Evolutionary conservation across 1,140 invertebrate genomes (phyloP), one percentile per base, ranked within the genome.

Genomic region (Hylyphantes graminicola): DNA sequence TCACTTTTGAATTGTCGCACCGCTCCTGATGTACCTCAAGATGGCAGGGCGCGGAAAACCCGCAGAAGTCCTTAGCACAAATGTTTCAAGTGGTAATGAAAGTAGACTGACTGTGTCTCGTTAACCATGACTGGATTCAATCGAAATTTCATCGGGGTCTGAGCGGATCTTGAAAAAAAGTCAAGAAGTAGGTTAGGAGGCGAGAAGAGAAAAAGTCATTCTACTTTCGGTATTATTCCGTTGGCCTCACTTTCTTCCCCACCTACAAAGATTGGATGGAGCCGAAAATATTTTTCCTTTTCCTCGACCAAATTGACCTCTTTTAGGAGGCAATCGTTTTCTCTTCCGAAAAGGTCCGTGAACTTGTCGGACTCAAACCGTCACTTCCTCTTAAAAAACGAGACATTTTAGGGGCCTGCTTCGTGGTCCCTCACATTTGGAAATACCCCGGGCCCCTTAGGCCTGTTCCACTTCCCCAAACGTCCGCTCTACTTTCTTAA

Each of bases 251-350:
- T 81, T 81, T 73, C 65, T 48, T 50, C 78, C 68, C 64, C 78
- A 80, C 77, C 77, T 80, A 80, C 77, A 80, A 13, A 67, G 35
- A 35, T 35, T 59, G 77, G 64, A 65, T 68, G 48, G 68, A 72
- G 61, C 78, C 68, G 63, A 81, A 81, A 81, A 81, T 81, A 81
- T 63, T 81, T 81, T 73, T 73, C 67, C 68, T 81, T 81, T 81
- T 81, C 78, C 67, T 81, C 17, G 48, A 81, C 51, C 72, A 81
- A 81, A 81, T n/a, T 81, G 78, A 81, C 78, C 78, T 81, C 68
- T 53, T 81, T 76, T 64, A 54, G 50, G 48, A 73, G 9, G 15
- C 67, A 72, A 81, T 35, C 65, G 64, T 59, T 81, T 63, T 70
- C 68, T 70, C 54, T 73, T 35, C 68, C 35, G 55, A 35, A 63